phyloP scores from a whole-genome alignment of 2,113 vertebrate species.

The Hemicordylus capensis region DNA sequence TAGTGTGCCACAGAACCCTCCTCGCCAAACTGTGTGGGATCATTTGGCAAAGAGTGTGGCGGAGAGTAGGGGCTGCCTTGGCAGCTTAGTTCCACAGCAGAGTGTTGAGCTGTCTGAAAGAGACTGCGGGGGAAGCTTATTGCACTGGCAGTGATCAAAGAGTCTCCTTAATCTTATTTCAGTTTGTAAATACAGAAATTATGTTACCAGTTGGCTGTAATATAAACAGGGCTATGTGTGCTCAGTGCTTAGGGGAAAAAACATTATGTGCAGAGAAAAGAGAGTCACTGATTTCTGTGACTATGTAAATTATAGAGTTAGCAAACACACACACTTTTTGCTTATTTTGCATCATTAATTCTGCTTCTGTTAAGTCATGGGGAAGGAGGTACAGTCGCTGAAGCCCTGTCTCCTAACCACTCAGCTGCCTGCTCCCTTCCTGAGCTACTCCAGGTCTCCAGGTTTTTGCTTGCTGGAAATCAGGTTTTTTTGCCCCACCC shows the following conservation, averaged over 20 bases:
- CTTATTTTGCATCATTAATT: background rate
- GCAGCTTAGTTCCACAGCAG: constrained; percentile 2
- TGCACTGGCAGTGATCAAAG: constrained; percentile 5
- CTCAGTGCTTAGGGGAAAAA: background rate
- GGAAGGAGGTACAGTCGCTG: background rate
- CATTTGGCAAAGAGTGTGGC: background rate
- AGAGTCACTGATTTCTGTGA: background rate
- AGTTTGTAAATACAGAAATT: constrained; percentile 32
- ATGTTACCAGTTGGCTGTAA: constrained; percentile 8
- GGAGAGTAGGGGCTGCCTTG: background rate
- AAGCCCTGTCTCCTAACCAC: background rate
- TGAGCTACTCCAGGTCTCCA: background rate
- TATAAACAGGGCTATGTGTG: constrained; percentile 6
- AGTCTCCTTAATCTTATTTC: background rate
- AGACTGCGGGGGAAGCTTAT: background rate
- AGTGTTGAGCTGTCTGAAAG: background rate
- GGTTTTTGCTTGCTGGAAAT: background rate
- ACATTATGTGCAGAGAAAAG: background rate
- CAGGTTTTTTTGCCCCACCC: no score
- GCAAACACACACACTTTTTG: background rate
- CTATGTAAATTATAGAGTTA: background rate
- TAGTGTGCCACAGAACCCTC: background rate
- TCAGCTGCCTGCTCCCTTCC: background rate
- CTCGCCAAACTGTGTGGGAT: background rate
- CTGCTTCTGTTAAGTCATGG: background rate